Conservation (phyloP, 2,888 invertebrate genomes). For the Rotaria magnacalcarata region DNA sequence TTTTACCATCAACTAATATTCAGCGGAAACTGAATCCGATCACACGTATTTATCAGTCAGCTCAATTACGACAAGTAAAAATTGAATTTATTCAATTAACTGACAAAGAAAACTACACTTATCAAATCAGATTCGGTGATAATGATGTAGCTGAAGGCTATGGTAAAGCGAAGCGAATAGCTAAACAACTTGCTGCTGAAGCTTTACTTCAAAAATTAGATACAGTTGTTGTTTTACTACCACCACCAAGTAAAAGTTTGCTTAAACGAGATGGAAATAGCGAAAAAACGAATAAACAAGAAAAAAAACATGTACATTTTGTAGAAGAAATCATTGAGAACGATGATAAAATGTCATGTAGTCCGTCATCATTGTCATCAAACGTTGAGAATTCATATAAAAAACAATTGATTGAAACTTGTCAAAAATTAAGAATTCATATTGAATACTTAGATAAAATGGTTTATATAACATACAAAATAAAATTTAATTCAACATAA, state of each 20-base stretch:
- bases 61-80: not conserved
- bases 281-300: not conserved
- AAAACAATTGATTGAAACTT: not conserved
- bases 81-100: not conserved
- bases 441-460: not conserved
- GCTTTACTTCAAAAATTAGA: not conserved
- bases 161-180: not conserved
- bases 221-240: not conserved
- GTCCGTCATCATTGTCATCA: not conserved
- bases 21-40: not conserved
- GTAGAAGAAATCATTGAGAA: not conserved
- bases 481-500: not conserved
- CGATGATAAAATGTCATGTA: not conserved
- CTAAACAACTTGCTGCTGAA: not conserved
- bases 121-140: not conserved
- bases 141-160: not conserved
- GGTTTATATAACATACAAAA: not conserved
- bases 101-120: not conserved
- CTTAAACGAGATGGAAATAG: not conserved
- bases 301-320: slow-evolving; percentile 27
- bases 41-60: not conserved
- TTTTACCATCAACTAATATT: not conserved
- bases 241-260: not conserved
- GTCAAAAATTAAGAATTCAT: not conserved
- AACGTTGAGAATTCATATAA: not conserved